These are phyloP conservation scores for Tricholaema leucomelas DNA, from an alignment of 2,113 vertebrate species.

Conservation along the genomic window DNA sequence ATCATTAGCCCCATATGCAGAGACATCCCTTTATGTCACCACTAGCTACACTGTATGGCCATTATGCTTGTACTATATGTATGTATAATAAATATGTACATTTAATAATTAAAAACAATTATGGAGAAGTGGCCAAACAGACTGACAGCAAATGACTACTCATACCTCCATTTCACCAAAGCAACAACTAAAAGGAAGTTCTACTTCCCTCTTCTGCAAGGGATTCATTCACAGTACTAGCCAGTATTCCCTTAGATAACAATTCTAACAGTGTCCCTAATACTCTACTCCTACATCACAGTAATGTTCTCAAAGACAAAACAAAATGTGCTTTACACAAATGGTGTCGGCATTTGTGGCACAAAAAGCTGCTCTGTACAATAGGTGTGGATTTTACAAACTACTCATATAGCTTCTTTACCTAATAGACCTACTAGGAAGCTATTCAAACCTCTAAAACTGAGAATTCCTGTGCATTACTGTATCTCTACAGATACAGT, in stretches of 20 bases:
- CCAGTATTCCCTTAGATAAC: neutral
- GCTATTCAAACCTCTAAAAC: neutral
- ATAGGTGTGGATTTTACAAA: neutral
- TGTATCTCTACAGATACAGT: neutral
- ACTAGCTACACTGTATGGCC: neutral
- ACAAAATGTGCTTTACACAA: neutral
- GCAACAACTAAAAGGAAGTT: conserved; percentile 21
- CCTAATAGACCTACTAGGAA: neutral
- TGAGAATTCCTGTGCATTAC: accelerated
- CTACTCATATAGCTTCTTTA: neutral
- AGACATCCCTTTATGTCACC: neutral
- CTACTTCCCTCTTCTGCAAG: neutral
- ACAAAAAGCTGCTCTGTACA: neutral
- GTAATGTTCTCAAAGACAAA: neutral
- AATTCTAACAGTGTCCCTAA: neutral
- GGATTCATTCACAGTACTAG: neutral
- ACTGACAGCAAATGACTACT: neutral
- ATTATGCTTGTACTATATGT: neutral
- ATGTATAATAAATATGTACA: neutral
- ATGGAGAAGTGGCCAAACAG: neutral
- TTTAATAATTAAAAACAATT: neutral
- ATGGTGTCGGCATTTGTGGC: accelerated
- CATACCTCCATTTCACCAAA: neutral
- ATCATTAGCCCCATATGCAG: neutral
- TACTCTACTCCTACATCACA: neutral